These are phyloP conservation scores for Drepanosiphum platanoidis DNA, from an alignment of 2,888 invertebrate genomes.

Conservation along the genomic window DNA sequence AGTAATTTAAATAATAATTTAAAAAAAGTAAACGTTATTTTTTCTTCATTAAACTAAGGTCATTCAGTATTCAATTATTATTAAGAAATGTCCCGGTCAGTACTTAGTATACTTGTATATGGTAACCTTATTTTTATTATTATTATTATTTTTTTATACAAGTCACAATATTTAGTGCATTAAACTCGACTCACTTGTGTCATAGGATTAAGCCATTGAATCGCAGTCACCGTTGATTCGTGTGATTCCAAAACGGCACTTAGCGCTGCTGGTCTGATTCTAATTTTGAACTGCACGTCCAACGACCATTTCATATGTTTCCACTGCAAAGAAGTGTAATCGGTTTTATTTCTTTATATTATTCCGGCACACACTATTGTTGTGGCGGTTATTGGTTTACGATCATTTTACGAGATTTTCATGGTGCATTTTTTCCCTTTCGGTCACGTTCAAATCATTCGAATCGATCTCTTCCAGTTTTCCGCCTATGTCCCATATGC, in stretches of 20 bases:
- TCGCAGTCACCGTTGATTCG: slow-evolving; percentile 65
- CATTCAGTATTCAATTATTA: too few relatives aligned
- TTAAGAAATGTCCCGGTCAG: too few relatives aligned
- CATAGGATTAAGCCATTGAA: slow-evolving; percentile 66
- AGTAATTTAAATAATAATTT: too few relatives aligned
- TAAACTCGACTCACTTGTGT: slow-evolving; percentile 60
- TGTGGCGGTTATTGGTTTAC: too few relatives aligned
- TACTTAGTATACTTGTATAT: too few relatives aligned
- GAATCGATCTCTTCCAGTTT: slow-evolving; percentile 58
- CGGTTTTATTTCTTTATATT: neutral
- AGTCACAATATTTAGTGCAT: neutral
- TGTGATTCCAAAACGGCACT: slow-evolving; percentile 66
- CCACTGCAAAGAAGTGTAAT: slow-evolving; percentile 29
- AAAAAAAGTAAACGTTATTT: too few relatives aligned
- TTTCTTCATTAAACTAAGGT: too few relatives aligned
- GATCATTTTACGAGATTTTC: slow-evolving; percentile 22
- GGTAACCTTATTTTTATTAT: too few relatives aligned
- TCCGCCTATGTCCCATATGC: slow-evolving; percentile 67
- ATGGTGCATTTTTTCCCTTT: slow-evolving; percentile 31
- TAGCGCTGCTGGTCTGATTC: slow-evolving; percentile 64
- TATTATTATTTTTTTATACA: too few relatives aligned
- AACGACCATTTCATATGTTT: slow-evolving; percentile 64
- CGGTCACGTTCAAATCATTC: neutral
- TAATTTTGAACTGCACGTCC: slow-evolving; percentile 63
- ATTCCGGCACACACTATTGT: too few relatives aligned